Percentiles rank a stretch among this genome's conserved stretches.
Conservation (phyloP, 1,140 invertebrate genomes). For the Leptinotarsa defecta region DNA sequence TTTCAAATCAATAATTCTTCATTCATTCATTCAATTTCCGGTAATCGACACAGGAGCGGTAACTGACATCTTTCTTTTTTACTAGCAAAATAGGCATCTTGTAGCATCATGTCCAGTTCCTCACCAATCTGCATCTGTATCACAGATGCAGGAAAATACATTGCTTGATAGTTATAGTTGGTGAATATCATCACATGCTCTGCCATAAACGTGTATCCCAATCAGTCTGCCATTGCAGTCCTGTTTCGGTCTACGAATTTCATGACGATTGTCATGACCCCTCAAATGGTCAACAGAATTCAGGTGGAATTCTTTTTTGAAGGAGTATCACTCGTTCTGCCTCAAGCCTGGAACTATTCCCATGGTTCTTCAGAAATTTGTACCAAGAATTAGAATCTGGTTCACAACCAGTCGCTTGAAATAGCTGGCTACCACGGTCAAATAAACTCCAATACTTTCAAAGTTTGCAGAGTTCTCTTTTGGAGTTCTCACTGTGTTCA, state of each 20-base stretch:
- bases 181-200: neutral
- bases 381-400: no score
- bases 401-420: no score
- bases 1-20: no score
- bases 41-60: no score
- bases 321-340: conserved; percentile 15
- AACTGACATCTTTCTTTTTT: conserved; percentile 22
- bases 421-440: no score
- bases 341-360: conserved; percentile 13
- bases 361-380: no score
- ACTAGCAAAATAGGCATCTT: neutral
- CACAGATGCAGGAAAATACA: neutral
- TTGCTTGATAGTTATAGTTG: neutral
- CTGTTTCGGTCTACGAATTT: neutral
- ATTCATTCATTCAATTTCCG: no score
- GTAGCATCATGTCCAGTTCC: neutral
- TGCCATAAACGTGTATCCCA: neutral
- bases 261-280: neutral
- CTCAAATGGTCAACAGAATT: neutral
- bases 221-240: neutral
- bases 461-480: no score
- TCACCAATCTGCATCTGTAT: neutral
- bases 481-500: no score
- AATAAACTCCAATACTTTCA: no score
- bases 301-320: neutral